Percentiles rank a stretch among this genome's conserved stretches.
Conservation (phyloP, 2,888 invertebrate genomes). For the Exephanes ischioxanthus region DNA sequence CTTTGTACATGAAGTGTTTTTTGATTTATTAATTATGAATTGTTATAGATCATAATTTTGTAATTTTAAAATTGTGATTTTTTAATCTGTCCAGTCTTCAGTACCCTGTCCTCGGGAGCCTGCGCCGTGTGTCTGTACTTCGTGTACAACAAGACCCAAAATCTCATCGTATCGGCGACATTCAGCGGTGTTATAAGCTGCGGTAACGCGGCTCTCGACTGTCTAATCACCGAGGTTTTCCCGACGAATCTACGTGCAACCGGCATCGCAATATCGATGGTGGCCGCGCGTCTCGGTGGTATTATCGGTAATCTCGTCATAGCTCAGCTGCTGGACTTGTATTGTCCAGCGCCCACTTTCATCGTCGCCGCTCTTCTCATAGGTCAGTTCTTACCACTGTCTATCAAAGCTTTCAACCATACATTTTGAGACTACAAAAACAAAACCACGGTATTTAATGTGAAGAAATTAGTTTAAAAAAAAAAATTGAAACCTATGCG, state of each 20-base stretch:
- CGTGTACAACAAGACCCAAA: constrained; percentile 93
- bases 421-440: no score
- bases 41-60: no score
- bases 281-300: constrained; percentile 95
- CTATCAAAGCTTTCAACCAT: background rate
- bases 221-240: constrained; percentile 96
- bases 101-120: constrained; percentile 93
- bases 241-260: constrained; percentile 96
- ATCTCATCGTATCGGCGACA: constrained; percentile 93
- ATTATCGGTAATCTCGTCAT: constrained; percentile 96
- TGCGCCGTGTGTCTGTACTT: constrained; percentile 95
- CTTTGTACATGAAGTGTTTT: no score
- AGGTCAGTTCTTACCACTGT: constrained; percentile 80
- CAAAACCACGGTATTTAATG: no score
- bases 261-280: constrained; percentile 96
- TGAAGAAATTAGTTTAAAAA: no score
- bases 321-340: constrained; percentile 93
- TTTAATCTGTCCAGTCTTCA: constrained; percentile 85
- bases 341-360: constrained; percentile 97
- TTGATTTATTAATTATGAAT: no score
- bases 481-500: no score
- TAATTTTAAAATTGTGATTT: no score
- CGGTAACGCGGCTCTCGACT: constrained; percentile 96
- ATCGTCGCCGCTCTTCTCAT: constrained; percentile 94
- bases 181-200: constrained; percentile 96